Conservation (phyloP, 2,797 vertebrate genomes). For the Tragelaphus oryx region DNA sequence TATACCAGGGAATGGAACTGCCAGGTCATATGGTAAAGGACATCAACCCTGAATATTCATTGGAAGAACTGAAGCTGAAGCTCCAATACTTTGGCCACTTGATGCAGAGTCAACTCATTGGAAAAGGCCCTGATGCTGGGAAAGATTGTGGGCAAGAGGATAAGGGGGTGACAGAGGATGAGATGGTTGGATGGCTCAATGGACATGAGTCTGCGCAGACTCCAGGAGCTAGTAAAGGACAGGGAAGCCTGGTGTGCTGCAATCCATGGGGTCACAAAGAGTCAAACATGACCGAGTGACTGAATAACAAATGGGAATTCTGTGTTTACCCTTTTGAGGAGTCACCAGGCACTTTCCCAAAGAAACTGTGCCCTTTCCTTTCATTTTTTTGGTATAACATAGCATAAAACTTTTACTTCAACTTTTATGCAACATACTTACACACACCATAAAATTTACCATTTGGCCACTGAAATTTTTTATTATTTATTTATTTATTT, state of each 20-base stretch:
- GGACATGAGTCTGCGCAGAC: not conserved
- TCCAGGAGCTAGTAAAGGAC: not conserved
- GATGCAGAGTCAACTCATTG: not conserved
- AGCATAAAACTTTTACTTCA: not conserved
- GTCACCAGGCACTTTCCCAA: not conserved
- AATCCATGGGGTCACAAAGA: not conserved
- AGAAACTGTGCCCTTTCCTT: not conserved
- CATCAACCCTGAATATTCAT: not conserved
- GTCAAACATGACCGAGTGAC: rapidly evolving
- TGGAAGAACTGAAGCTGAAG: not conserved
- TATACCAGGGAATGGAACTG: not conserved
- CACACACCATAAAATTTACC: not conserved
- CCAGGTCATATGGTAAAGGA: not conserved
- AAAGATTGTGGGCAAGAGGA: not conserved
- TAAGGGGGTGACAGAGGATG: not conserved
- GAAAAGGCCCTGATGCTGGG: not conserved
- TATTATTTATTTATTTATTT: not conserved
- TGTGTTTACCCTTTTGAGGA: not conserved
- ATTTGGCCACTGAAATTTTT: not conserved
- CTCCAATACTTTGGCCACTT: not conserved
- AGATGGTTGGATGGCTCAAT: not conserved
- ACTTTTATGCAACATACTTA: not conserved
- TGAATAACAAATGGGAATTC: not conserved
- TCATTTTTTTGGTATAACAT: not conserved
- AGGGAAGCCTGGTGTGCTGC: not conserved